These are phyloP conservation scores for Sebastes taczanowskii DNA, from an alignment of 2,797 vertebrate genomes.

Conservation along the genomic window DNA sequence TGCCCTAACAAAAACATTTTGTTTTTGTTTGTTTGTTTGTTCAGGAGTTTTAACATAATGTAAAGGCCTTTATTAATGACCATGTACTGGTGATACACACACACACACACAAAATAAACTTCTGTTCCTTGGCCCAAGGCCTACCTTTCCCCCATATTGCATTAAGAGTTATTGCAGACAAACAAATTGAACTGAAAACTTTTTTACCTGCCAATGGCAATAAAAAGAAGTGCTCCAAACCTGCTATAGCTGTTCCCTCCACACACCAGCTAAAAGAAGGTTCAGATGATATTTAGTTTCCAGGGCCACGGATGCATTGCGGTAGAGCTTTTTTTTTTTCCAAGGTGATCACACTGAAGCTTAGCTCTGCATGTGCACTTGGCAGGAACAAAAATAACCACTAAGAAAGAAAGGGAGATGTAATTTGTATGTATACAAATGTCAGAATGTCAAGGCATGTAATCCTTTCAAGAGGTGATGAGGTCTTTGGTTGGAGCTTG, in stretches of 20 bases:
- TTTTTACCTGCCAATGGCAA: not conserved
- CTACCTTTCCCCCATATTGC: not conserved
- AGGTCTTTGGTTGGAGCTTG: constrained; percentile 60
- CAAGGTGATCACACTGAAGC: constrained; percentile 20
- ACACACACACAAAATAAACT: no score
- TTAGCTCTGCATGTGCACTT: constrained; percentile 21
- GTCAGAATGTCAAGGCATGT: constrained; percentile 80
- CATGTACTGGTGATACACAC: not conserved
- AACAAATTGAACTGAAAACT: not conserved
- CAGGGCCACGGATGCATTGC: not conserved
- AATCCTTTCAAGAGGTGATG: constrained; percentile 77
- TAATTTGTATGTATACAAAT: constrained; percentile 76
- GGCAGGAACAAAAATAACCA: constrained; percentile 29
- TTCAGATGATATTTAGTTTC: not conserved
- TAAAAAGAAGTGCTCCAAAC: not conserved
- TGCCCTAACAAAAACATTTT: no score
- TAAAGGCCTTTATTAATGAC: not conserved
- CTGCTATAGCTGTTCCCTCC: not conserved
- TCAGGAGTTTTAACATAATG: not conserved
- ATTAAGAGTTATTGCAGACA: not conserved
- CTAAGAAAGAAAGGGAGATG: constrained; percentile 41
- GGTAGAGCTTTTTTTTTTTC: not conserved
- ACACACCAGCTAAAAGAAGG: not conserved
- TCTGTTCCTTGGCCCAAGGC: not conserved
- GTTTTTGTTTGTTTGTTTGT: not conserved